A percentile compares a stretch with the other conserved stretches of the same genome.
These are phyloP conservation scores for Stramonita haemastoma DNA, from an alignment of 2,888 invertebrate species.

Conservation along the genomic window DNA sequence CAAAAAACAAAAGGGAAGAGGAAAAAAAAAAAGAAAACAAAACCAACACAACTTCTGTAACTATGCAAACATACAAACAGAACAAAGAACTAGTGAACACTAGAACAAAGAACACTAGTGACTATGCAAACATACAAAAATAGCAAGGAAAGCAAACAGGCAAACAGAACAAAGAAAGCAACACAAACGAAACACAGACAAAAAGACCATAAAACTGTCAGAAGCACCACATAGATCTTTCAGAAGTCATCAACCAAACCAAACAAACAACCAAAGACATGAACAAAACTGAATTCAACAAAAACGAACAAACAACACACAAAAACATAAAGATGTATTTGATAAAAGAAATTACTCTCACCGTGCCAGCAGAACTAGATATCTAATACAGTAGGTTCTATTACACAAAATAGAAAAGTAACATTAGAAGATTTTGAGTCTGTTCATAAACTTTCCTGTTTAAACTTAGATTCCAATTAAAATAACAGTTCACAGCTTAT, in stretches of 20 bases:
- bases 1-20: not conserved
- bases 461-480: too few species aligned
- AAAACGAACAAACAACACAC: too few species aligned
- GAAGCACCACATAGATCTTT: not conserved
- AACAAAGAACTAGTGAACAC: not conserved
- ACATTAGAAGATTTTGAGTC: too few species aligned
- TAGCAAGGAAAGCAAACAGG: not conserved
- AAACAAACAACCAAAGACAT: not conserved
- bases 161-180: not conserved
- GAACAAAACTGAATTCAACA: not conserved
- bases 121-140: not conserved
- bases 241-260: not conserved
- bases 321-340: too few species aligned
- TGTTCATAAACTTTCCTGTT: too few species aligned
- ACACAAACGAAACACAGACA: not conserved
- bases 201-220: not conserved
- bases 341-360: too few species aligned
- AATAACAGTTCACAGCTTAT: too few species aligned
- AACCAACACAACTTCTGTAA: too few species aligned
- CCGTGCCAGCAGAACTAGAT: too few species aligned
- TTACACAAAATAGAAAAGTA: too few species aligned
- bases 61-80: not conserved
- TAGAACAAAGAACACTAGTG: not conserved
- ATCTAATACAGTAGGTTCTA: too few species aligned
- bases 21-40: too few species aligned